These are phyloP conservation scores for Rotaria macrura DNA, from an alignment of 2,888 invertebrate genomes.

Conservation along the genomic window DNA sequence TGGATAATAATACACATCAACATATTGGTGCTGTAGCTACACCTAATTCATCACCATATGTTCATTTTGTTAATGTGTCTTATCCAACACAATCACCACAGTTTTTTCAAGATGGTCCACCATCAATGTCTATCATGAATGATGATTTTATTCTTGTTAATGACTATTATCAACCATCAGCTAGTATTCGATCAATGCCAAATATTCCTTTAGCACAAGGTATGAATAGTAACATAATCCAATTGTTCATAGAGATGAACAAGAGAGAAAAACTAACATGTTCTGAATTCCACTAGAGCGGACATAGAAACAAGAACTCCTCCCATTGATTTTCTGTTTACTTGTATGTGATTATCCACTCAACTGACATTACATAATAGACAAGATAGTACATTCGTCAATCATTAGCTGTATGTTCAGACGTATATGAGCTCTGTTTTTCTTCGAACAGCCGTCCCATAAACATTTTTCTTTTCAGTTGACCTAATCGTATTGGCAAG, in stretches of 20 bases:
- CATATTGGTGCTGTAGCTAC: background rate
- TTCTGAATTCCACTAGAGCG: background rate
- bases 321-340: background rate
- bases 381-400: background rate
- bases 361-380: background rate
- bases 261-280: background rate
- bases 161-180: background rate
- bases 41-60: slow-evolving; percentile 16
- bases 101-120: background rate
- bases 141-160: background rate
- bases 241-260: background rate
- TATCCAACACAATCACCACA: background rate
- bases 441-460: background rate
- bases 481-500: background rate
- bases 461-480: background rate
- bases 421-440: background rate
- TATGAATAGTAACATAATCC: background rate
- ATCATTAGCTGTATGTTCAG: background rate
- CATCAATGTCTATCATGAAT: background rate
- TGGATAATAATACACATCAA: background rate
- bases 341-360: background rate
- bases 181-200: background rate
- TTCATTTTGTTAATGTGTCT: background rate
- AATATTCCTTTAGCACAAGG: slow-evolving; percentile 4
- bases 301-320: background rate